Percentiles rank a stretch among this genome's conserved stretches.
Conservation (phyloP, 2,888 invertebrate species). For the Trichogramma evanescens region DNA sequence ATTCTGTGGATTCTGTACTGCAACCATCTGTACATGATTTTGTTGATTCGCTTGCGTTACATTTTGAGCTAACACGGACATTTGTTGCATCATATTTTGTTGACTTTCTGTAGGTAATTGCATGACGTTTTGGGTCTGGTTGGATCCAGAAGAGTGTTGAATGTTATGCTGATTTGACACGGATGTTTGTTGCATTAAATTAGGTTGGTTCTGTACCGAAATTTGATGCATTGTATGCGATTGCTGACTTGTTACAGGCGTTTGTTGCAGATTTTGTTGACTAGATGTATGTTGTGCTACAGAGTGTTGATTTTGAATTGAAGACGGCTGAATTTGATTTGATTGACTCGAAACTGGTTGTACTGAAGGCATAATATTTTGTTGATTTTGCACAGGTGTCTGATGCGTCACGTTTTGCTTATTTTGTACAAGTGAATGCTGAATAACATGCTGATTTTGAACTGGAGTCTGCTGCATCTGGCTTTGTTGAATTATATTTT, state of each 20-base stretch:
- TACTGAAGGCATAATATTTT: neutral
- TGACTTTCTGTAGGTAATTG: too few species aligned
- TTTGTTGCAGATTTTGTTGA: slow-evolving; percentile 9
- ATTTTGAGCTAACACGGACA: too few species aligned
- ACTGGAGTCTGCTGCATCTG: slow-evolving; percentile 23
- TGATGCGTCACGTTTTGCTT: slow-evolving; percentile 8
- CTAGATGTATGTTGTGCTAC: too few species aligned
- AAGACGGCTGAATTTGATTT: too few species aligned
- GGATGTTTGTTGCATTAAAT: slow-evolving; percentile 1
- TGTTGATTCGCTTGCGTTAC: too few species aligned
- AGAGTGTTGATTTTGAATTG: too few species aligned
- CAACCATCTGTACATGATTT: too few species aligned
- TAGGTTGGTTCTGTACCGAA: slow-evolving; percentile 8
- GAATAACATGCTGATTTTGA: slow-evolving; percentile 9
- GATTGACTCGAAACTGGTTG: too few species aligned
- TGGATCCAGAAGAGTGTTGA: neutral
- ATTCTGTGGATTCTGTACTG: neutral
- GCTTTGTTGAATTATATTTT: neutral
- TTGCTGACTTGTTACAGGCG: slow-evolving; percentile 19
- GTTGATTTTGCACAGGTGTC: neutral
- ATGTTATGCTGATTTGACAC: neutral
- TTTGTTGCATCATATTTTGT: too few species aligned
- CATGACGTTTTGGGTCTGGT: too few species aligned
- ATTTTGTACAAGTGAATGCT: neutral
- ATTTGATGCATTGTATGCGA: slow-evolving; percentile 5